Evolutionary conservation across 2,888 invertebrate genomes (phyloP).

Genomic region (Ferrisia virgata): DNA sequence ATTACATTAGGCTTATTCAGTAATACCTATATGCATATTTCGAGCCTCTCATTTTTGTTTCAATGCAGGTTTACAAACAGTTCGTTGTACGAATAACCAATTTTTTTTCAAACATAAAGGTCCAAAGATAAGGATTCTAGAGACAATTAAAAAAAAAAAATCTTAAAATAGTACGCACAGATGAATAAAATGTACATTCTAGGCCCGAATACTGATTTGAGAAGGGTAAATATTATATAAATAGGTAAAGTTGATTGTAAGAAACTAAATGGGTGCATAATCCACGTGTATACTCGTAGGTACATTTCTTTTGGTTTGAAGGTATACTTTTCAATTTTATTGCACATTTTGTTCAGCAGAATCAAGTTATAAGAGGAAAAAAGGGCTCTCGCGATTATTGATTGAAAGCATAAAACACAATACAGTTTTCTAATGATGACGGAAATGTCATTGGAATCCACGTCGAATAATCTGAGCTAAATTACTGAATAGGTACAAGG

Average conservation of each 20-base stretch:
- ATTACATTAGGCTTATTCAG: neutral
- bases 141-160: neutral
- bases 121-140: no score
- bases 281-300: neutral
- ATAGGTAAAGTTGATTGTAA: neutral
- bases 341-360: neutral
- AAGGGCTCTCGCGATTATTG: neutral
- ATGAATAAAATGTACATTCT: no score
- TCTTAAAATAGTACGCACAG: neutral
- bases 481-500: no score
- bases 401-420: neutral
- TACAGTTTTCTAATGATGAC: neutral
- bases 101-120: no score
- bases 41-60: no score
- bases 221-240: conserved; percentile 15
- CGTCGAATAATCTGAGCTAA: no score
- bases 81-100: no score
- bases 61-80: no score
- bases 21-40: no score
- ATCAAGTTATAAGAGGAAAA: neutral
- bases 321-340: neutral
- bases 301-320: conserved; percentile 6
- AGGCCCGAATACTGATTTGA: neutral
- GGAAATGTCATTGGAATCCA: no score
- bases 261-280: neutral